Evolutionary conservation across 1,140 invertebrate genomes (phyloP).

Genomic region (Atta cephalotes): DNA sequence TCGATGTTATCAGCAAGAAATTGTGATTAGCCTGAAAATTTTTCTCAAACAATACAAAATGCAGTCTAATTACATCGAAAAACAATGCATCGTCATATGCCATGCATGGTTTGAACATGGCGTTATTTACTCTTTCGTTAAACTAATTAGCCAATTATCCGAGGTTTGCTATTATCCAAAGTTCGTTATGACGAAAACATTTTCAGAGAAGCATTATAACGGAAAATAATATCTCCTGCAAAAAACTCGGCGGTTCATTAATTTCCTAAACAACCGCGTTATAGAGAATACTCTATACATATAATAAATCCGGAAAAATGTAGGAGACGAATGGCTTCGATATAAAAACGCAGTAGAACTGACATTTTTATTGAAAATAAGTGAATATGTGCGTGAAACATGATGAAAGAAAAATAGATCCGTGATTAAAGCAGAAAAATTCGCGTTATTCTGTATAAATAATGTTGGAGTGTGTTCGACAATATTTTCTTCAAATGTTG

Average conservation of each 20-base stretch:
- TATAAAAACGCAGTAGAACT: conserved; percentile 6
- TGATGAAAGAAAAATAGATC: conserved; percentile 29
- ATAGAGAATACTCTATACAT: conserved; percentile 3
- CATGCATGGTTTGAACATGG: neutral
- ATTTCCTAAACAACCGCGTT: conserved; percentile 31
- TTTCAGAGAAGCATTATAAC: conserved; percentile 33
- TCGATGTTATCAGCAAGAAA: neutral
- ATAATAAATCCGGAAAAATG: conserved; percentile 28
- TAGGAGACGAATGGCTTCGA: neutral
- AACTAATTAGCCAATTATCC: conserved; percentile 53
- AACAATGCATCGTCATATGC: conserved; percentile 26
- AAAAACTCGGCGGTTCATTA: conserved; percentile 45
- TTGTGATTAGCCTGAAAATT: neutral
- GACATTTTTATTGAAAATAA: conserved; percentile 44
- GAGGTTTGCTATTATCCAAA: conserved; percentile 9
- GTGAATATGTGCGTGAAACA: neutral
- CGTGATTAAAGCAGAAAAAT: conserved; percentile 5
- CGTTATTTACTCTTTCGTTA: conserved; percentile 42
- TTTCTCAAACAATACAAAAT: neutral
- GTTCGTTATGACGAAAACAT: conserved; percentile 43
- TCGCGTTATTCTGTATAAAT: neutral
- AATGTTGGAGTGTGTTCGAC: conserved; percentile 1
- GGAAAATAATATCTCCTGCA: conserved; percentile 52
- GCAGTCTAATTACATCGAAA: conserved; percentile 39
- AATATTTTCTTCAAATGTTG: conserved; percentile 37